Percentiles rank a stretch among this genome's conserved stretches.
phyloP scores from a whole-genome alignment of 2,888 invertebrate species.

The Apoderus coryli region DNA sequence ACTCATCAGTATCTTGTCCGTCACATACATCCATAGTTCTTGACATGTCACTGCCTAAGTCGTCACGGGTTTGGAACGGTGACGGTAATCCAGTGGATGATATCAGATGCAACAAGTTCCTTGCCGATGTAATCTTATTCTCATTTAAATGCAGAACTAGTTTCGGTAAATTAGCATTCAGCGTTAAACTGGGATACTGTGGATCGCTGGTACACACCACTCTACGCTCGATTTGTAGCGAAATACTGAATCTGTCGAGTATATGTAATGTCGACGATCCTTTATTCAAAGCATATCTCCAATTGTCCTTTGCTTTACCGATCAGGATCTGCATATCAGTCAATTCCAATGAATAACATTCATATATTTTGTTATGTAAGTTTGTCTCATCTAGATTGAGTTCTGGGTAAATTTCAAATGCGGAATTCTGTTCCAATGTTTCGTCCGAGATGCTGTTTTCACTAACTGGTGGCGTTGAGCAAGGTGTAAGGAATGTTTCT shows the following conservation, averaged over 20 bases:
- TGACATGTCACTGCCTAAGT: slow-evolving; percentile 18
- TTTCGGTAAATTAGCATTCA: slow-evolving; percentile 76
- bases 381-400: slow-evolving; percentile 39
- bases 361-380: slow-evolving; percentile 57
- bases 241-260: slow-evolving; percentile 43
- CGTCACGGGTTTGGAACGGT: slow-evolving; percentile 27
- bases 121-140: slow-evolving; percentile 61
- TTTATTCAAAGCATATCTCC: slow-evolving; percentile 75
- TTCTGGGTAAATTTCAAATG: slow-evolving; percentile 20
- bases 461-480: slow-evolving; percentile 75
- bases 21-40: slow-evolving; percentile 17
- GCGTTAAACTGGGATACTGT: slow-evolving; percentile 68
- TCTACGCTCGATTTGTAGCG: slow-evolving; percentile 58
- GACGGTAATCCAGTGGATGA: slow-evolving; percentile 31
- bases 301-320: slow-evolving; percentile 77
- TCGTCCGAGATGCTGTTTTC: slow-evolving; percentile 44
- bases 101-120: slow-evolving; percentile 38
- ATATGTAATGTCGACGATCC: slow-evolving; percentile 73
- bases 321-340: slow-evolving; percentile 78
- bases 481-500: slow-evolving; percentile 70
- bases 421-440: slow-evolving; percentile 26
- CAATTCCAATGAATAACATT: slow-evolving; percentile 64
- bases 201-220: slow-evolving; percentile 74
- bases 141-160: slow-evolving; percentile 84
- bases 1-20: slow-evolving; percentile 31